Percentiles rank a stretch among this genome's conserved stretches.
Conservation (phyloP, 1,140 invertebrate genomes). For the Dendroctonus valens region DNA sequence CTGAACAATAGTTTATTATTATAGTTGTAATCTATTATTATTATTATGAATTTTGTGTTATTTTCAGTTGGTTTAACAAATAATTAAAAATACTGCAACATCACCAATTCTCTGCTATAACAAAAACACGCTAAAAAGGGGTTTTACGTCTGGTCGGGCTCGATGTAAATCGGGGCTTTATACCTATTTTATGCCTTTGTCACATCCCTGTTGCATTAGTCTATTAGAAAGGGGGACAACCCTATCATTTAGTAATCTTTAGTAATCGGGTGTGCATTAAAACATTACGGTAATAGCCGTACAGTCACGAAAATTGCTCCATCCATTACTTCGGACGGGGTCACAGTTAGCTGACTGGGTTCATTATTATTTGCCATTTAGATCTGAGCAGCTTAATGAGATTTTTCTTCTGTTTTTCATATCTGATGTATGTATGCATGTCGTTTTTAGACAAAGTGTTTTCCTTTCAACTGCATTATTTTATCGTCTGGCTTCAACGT, state of each 20-base stretch:
- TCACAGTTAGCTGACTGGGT: constrained; percentile 7
- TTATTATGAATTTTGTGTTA: too few relatives aligned
- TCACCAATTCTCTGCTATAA: too few relatives aligned
- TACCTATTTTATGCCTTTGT: constrained; percentile 41
- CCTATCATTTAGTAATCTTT: constrained; percentile 45
- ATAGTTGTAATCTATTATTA: too few relatives aligned
- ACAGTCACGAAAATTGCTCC: constrained; percentile 34
- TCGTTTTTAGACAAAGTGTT: too few relatives aligned
- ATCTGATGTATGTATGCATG: neutral
- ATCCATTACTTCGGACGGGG: constrained; percentile 24
- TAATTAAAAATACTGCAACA: too few relatives aligned
- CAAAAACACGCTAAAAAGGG: constrained; percentile 8
- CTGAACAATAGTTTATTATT: too few relatives aligned
- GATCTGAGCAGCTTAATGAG: constrained; percentile 10
- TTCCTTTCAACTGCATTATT: too few relatives aligned
- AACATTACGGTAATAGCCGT: constrained; percentile 44
- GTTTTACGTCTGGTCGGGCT: constrained; percentile 20
- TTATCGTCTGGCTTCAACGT: too few relatives aligned
- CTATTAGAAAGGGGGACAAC: constrained; percentile 44
- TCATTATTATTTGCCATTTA: constrained; percentile 22
- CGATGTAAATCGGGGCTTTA: constrained; percentile 36
- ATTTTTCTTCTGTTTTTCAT: constrained; percentile 4
- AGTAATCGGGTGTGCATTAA: constrained; percentile 44
- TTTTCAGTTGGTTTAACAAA: too few relatives aligned
- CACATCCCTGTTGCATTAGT: constrained; percentile 39